Percentiles rank a stretch among this genome's conserved stretches.
Conservation (phyloP, 2,888 invertebrate species). For the Dysmachus trigonus region DNA sequence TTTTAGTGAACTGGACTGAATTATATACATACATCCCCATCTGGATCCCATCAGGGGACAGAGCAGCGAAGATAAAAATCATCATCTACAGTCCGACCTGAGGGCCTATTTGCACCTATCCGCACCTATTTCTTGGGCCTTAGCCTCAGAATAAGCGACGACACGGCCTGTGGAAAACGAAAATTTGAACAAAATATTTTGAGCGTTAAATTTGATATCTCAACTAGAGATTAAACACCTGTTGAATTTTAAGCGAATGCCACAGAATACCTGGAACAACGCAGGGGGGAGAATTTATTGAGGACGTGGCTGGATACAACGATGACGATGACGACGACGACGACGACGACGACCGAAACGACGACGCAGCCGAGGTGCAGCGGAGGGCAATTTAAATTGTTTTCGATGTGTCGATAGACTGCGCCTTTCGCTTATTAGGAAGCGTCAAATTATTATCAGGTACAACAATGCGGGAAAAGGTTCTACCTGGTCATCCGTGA, state of each 20-base stretch:
- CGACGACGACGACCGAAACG: neutral
- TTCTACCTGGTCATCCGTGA: conserved; percentile 28
- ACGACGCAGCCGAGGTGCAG: neutral
- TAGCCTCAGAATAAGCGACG: neutral
- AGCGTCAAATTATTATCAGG: conserved; percentile 36
- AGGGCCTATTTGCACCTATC: conserved; percentile 21
- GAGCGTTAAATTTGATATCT: conserved; percentile 50
- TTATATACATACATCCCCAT: conserved; percentile 22
- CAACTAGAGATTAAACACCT: conserved; percentile 51
- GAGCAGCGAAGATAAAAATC: neutral
- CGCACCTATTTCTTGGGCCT: conserved; percentile 4
- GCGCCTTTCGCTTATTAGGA: conserved; percentile 34
- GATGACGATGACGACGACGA: neutral
- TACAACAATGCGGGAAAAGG: conserved; percentile 22
- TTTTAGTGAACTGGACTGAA: conserved; percentile 36
- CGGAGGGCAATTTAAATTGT: conserved; percentile 17
- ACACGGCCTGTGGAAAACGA: neutral
- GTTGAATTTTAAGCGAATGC: conserved; percentile 51
- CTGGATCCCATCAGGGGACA: conserved; percentile 36
- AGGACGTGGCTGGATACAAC: conserved; percentile 12
- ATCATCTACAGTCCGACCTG: neutral
- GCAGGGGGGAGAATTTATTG: conserved; percentile 22
- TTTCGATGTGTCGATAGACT: conserved; percentile 35
- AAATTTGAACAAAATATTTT: conserved; percentile 40
- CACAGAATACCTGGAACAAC: conserved; percentile 49